Evolutionary conservation across 2,888 invertebrate species (phyloP), one percentile per base, ranked within the genome.

Genomic region (Aromia moschata): DNA sequence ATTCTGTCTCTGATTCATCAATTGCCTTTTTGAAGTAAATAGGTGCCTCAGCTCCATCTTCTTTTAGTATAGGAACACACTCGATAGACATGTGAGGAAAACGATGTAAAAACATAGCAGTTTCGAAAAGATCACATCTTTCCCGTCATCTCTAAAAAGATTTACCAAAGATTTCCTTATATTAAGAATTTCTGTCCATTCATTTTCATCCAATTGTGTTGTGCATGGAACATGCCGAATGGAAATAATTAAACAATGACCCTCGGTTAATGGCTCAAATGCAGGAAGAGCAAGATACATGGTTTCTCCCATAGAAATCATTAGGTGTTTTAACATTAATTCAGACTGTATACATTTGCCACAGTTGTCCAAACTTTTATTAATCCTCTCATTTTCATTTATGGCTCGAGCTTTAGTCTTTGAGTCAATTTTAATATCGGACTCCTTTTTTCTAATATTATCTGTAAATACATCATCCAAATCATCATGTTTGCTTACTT

Each of bases 11-110:
- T 65, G 94, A 94, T 79, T 99, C 98, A 72, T 93, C 85, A 56
- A 99, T 88, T 0, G 97, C 98, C 85, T 99, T 99, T 86, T 97
- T 97, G 80, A 98, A 98, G 81, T 96, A 98, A 74, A 98, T 96
- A 0, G 97, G 94, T 2, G 95, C 94, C 82, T 91, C 83, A 72
- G 96, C 94, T 1, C 94, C 95, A 12, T 89, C 85, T 79, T 94
- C 93, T 70, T 86, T 85, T 2, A 91, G 89, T 60, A 96, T 71
- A 0, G 98, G 96, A 7, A 98, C 85, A 83, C 97, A 97, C 73
- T 98, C 93, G 46, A 98, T 84, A 36, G 84, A 84, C 87, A 96
- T 89, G 77, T 99, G 98, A 0, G 93, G 92, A 69, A 87, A 72
- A 52, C 60, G 71, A 61, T 90, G 85, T 16, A 94, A 82, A 73